Evolutionary conservation across 2,888 invertebrate species (phyloP), one percentile per base, ranked within the genome.

Genomic region (Timandra comae): DNA sequence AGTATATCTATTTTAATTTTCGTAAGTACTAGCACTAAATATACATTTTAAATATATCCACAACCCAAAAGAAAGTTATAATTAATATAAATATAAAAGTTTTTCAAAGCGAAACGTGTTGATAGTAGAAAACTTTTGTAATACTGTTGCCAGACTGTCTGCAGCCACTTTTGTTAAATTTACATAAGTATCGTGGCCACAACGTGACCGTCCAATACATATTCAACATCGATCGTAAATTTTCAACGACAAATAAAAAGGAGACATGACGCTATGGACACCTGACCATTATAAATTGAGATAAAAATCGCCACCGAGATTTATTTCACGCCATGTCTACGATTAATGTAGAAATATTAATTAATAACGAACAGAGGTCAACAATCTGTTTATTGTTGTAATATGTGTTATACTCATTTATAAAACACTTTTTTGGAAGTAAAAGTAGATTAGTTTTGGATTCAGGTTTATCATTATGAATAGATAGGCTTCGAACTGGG

Each of bases 141-240:
- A 48, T 42, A 49, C 44, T 28, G 78, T 68, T 75, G 81, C 82
- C 82, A 79, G 61, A 64, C 75, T 76, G 82, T 82, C 82, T 82
- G 69, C 65, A 70, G 41, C 49, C 52, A 57, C 67, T 48, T 42
- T 46, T 42, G 41, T 38, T 31, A 48, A 53, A 77, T 79, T 79
- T 58, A 60, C 74, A 79, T 79, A 77, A 65, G 52, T 52, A 54
- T 55, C 62, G 59, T 56, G 63, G 38, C 43, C 48, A 43, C 62
- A 65, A 72, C 75, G 68, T 76, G 75, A 76, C 63, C 58, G 44
- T 35, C 53, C 58, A 66, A 67, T 63, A 58, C 54, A 62, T 62
- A 65, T 65, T 67, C 56, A 67, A 62, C 50, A 53, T 37, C 50
- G 57, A 60, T 75, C 71, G 65, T 74, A 69, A 75, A 77, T 75